phyloP scores from a whole-genome alignment of 2,113 vertebrate species.

The Bambusicola thoracicus region DNA sequence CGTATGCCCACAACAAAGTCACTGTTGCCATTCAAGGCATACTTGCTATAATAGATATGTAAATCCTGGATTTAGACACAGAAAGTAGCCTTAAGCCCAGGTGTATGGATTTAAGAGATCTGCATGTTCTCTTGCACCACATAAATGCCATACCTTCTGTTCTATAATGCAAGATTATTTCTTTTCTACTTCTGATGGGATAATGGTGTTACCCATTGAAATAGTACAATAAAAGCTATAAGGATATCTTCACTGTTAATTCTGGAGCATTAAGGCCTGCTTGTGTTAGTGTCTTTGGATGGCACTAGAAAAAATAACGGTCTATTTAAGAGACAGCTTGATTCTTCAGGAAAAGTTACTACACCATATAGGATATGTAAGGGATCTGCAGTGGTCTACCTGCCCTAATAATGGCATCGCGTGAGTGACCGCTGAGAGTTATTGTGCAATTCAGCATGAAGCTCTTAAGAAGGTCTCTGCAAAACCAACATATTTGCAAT shows the following conservation, averaged over 20 bases:
- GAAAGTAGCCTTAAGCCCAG: neutral
- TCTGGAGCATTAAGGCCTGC: conserved; percentile 9
- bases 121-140: neutral
- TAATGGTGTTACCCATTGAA: neutral
- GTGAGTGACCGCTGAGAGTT: fast-evolving
- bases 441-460: neutral
- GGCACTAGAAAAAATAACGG: neutral
- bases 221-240: neutral
- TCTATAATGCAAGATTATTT: neutral
- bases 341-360: conserved; percentile 10
- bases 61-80: neutral
- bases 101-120: neutral
- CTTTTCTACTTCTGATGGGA: neutral
- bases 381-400: neutral
- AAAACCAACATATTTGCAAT: conserved; percentile 52
- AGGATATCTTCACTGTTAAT: conserved; percentile 45
- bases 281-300: conserved; percentile 3
- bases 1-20: neutral
- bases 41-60: neutral
- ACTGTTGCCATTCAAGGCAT: neutral
- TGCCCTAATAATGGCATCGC: fast-evolving
- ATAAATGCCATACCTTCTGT: neutral
- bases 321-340: neutral
- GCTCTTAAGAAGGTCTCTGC: neutral
- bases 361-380: conserved; percentile 39